Base-by-base conservation (phyloP, 1,140 invertebrate species). In the Formica exsecta region DNA sequence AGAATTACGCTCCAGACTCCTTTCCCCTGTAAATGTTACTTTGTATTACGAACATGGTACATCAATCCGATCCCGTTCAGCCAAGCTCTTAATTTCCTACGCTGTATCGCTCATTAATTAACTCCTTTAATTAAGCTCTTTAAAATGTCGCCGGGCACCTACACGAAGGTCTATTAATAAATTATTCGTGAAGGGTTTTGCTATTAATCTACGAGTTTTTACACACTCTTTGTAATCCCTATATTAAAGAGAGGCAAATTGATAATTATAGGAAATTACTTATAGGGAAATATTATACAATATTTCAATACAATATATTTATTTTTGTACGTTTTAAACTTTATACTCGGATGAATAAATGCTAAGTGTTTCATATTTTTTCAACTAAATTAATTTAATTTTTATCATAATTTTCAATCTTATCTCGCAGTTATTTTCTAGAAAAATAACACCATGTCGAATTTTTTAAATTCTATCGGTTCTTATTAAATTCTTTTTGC, bases 1-100 rank as follows among this genome's bases (percentile, higher is more conserved):
- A 98, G 92, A 6, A 96, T 96, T 19, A 96, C 95, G 87, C 96
- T 96, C 96, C 97, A 98, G 87, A 93, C 95, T 76, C 97, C 97
- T 87, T 95, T 95, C 70, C 96, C 97, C 96, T 96, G 84, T 59
- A 83, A 80, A 77, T 0, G 16, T 81, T 16, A 11, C n/a, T 41
- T 65, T 25, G n/a, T 54, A 5, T 76, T 48, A 76, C 19, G 22
- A 36, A n/a, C 32, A 3, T 19, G 4, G 48, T 62, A n/a, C 22
- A 71, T 83, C 61, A 75, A 84, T 85, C 38, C 36, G 13, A 73
- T 59, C 19, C 8, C 19, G 36, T 71, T 22, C 6, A 16, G 32
- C 0, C 22, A 36, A 13, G 51, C 66, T 73, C 66, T 81, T 81
- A 73, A 73, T 81, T 73, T 81, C 32, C 11, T 22, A 59, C 54